Evolutionary conservation across 53 echinoderm and acorn worm species (phyloP), one percentile per base, ranked within the genome.

Genomic region (Henricia sp.): DNA sequence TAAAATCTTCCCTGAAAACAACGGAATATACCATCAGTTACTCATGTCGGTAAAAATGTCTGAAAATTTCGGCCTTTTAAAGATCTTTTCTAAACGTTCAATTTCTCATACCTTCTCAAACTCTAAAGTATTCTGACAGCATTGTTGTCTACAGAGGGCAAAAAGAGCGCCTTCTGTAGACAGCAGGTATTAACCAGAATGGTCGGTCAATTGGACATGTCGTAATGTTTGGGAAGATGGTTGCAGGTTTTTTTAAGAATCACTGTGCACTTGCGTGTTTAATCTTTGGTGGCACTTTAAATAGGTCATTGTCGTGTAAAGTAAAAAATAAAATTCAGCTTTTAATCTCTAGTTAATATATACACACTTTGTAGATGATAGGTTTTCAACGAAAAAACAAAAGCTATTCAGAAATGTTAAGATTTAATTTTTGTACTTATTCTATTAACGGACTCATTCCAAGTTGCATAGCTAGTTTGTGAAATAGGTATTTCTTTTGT

Each of bases 341-440:
- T 80, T 44, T 50, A 37, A 42, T 62, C 48, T 32, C 38, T 43
- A 80, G 65, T 64, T 80, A 48, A 80, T 80, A 34, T 62, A 46
- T 30, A 37, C 21, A 63, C 19, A 62, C 1, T n/a, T n/a, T 19
- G 17, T 80, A 80, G 80, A n/a, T 13, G 3, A n/a, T 70, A 70
- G 70, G 46, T 44, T 70, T 70, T 46, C 42, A 38, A 37, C 71
- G 27, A 46, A 34, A 33, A 80, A 80, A 30, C 37, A 38, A 41
- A 67, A 67, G 67, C 37, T 62, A 60, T 62, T 52, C 62, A 80
- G 52, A 72, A 44, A 30, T 62, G 44, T 64, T 64, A 46, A 32
- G 32, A 64, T 62, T 80, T 80, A 80, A 69, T 83, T 70, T 70
- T 83, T 83, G 83, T 83, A 70, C 70, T 70, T 83, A 70, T 50